Evolutionary conservation across 2,888 invertebrate genomes (phyloP).

Genomic region (Sympetrum striolatum): DNA sequence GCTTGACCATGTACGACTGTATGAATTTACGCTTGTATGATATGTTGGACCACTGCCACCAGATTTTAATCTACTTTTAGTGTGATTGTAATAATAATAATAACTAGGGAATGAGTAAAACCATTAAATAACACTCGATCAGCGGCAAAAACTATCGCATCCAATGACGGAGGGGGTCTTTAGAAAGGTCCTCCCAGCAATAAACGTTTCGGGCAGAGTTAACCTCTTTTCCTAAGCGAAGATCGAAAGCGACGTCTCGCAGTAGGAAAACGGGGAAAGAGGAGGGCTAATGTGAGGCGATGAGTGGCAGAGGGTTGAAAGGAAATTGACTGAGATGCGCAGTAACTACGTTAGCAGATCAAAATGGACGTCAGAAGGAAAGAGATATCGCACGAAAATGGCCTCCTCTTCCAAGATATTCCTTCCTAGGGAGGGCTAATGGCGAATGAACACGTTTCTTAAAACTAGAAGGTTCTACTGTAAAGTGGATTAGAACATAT

Average conservation of each 20-base stretch:
- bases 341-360: neutral
- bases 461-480: neutral
- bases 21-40: too few relatives aligned
- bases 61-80: too few relatives aligned
- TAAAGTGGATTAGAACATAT: neutral
- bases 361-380: neutral
- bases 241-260: neutral
- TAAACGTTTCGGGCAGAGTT: too few relatives aligned
- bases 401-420: neutral
- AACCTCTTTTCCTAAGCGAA: neutral
- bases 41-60: too few relatives aligned
- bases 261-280: neutral
- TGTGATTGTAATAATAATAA: too few relatives aligned
- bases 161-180: too few relatives aligned
- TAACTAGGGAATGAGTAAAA: too few relatives aligned
- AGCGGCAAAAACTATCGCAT: too few relatives aligned
- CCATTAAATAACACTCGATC: too few relatives aligned
- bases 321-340: neutral
- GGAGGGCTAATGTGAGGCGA: neutral
- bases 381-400: neutral
- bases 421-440: neutral
- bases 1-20: too few relatives aligned
- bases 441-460: constrained; percentile 2
- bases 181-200: too few relatives aligned
- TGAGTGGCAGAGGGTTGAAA: neutral